Conservation (phyloP, 2,113 vertebrate genomes). For the Eretmochelys imbricata region DNA sequence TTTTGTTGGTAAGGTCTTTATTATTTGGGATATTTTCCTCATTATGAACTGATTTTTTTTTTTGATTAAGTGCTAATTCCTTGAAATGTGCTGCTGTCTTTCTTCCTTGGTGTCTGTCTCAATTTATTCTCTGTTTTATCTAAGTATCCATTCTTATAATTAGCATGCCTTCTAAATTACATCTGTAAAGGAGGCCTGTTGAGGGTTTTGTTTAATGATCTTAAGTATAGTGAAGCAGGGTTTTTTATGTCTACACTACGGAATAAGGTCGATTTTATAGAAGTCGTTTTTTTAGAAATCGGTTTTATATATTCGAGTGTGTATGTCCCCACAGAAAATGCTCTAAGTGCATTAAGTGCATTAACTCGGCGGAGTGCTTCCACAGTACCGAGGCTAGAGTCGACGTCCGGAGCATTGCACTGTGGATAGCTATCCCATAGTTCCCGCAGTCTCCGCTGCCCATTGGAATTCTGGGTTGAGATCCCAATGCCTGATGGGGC, state of each 20-base stretch:
- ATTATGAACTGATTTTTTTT: neutral
- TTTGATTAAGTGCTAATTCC: constrained; percentile 18
- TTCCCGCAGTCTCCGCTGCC: no score
- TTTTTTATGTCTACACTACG: neutral
- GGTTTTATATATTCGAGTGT: no score
- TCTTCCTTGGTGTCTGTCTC: neutral
- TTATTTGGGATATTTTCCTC: neutral
- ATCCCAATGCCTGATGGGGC: no score
- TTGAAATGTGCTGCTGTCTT: neutral
- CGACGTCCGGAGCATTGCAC: no score
- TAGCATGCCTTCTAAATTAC: constrained; percentile 26
- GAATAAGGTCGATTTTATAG: no score
- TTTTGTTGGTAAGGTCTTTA: neutral
- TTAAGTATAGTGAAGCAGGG: constrained; percentile 29
- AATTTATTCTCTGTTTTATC: constrained; percentile 19
- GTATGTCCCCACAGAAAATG: no score
- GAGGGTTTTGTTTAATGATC: constrained; percentile 15
- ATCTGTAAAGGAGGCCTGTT: neutral
- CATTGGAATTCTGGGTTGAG: no score
- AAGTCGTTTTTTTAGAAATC: no score
- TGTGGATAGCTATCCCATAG: no score
- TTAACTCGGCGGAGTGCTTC: no score
- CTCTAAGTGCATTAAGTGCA: no score
- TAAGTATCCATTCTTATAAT: constrained; percentile 26
- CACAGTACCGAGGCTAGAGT: no score